Base-by-base conservation (phyloP, 2,888 invertebrate species). In the Ectemnius cavifrons region DNA sequence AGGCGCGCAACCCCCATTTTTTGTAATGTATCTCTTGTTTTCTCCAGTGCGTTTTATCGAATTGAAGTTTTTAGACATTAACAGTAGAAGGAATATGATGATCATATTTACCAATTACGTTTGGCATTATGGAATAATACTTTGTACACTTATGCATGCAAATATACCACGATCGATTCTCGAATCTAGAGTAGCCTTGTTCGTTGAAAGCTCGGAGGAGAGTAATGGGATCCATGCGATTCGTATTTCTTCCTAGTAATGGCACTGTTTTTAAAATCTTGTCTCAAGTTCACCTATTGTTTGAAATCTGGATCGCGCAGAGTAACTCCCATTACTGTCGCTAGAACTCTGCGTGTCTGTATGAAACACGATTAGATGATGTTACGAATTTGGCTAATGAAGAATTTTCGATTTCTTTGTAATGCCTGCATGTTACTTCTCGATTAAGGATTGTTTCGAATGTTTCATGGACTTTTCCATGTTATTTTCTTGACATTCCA, bases 331-430 rank as follows among this genome's bases (percentile, higher is more conserved):
- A 72, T 69, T 76, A 69, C 66, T 63, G 69, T 72, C 64, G 72
- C 72, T 63, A 63, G n/a, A 57, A 52, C 52, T 75, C 47, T 68
- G 65, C 16, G 65, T 67, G 62, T 75, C 71, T 66, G 68, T 75
- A 61, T 23, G 67, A 64, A 59, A 58, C 63, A 67, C 63, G 72
- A 75, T 77, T 75, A 77, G 77, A 77, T 77, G 77, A 46, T 77
- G 77, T 71, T 72, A 75, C 16, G 67, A 64, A 75, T 27, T n/a
- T 63, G 62, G 58, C 20, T 37, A 16, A 28, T 45, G 56, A 64
- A 27, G 56, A 66, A 14, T 58, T 37, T 37, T 37, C 37, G 8
- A 37, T 11, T 37, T 13, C 16, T 52, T 52, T 52, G 52, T 16
- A 16, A 52, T 52, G 52, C 52, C n/a, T 16, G 52, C 52, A 52